phyloP scores from a whole-genome alignment of 2,797 vertebrate genomes.

The Choloepus didactylus region DNA sequence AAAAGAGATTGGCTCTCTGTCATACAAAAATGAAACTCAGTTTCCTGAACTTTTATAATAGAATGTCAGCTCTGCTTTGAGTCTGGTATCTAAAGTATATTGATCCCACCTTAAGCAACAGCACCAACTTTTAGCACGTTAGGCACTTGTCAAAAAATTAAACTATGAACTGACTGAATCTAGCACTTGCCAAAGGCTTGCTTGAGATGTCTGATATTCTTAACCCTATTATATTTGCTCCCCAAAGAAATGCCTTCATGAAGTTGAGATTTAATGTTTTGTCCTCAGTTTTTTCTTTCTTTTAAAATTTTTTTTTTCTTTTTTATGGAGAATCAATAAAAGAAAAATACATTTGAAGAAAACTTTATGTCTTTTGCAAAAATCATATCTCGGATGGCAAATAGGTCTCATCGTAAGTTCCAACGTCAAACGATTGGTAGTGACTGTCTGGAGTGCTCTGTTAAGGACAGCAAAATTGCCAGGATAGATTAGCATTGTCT shows the following conservation, averaged over 20 bases:
- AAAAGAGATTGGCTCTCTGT: neutral
- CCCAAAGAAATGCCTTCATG: constrained; percentile 53
- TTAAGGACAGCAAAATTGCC: neutral
- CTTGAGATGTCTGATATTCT: constrained; percentile 63
- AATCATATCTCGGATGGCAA: constrained; percentile 58
- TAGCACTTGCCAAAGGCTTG: constrained; percentile 60
- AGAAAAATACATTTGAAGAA: constrained; percentile 75
- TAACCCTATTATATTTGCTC: constrained; percentile 54
- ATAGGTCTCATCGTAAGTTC: constrained; percentile 64
- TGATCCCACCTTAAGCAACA: constrained; percentile 56
- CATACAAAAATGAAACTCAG: constrained; percentile 11
- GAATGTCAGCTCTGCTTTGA: constrained; percentile 51
- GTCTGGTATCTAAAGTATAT: constrained; percentile 52
- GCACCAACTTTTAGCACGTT: constrained; percentile 51
- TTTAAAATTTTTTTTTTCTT: neutral
- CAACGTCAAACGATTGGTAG: neutral
- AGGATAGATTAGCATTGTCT: neutral
- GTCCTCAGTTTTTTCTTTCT: neutral
- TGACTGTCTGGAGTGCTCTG: constrained; percentile 10
- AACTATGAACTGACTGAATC: constrained; percentile 36
- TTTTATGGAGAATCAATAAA: constrained; percentile 73
- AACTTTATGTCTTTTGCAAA: constrained; percentile 60
- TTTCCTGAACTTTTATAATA: neutral
- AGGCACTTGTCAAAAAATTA: constrained; percentile 58
- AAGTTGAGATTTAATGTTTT: constrained; percentile 76